Percentiles rank a stretch among this genome's conserved stretches.
phyloP scores from a whole-genome alignment of 2,888 invertebrate genomes.

The Cylloceria caligata region DNA sequence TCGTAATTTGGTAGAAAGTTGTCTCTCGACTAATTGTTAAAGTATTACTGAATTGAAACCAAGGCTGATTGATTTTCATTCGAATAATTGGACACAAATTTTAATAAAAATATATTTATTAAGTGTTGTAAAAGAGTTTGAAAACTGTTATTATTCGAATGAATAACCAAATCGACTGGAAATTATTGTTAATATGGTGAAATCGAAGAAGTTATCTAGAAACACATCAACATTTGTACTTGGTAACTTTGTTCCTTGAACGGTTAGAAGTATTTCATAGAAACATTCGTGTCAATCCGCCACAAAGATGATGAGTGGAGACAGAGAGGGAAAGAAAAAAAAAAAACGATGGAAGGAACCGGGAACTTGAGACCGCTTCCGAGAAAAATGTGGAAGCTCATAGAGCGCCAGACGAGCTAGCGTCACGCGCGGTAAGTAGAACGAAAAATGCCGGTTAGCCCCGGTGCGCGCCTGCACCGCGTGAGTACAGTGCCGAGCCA shows the following conservation, averaged over 20 bases:
- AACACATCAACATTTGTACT: background rate
- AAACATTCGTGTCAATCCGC: slow-evolving; percentile 48
- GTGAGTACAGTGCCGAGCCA: slow-evolving; percentile 9
- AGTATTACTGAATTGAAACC: too few relatives aligned
- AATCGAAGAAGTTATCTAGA: background rate
- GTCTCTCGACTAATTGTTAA: too few relatives aligned
- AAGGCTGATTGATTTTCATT: too few relatives aligned
- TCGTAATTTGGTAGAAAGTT: too few relatives aligned
- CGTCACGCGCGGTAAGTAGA: slow-evolving; percentile 68
- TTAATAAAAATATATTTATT: too few relatives aligned
- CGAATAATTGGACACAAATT: too few relatives aligned
- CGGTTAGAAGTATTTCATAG: slow-evolving; percentile 74
- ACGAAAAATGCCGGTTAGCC: slow-evolving; percentile 65
- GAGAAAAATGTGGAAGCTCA: slow-evolving; percentile 32
- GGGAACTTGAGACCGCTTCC: slow-evolving; percentile 25
- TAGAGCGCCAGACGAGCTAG: slow-evolving; percentile 39
- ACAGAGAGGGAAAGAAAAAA: background rate
- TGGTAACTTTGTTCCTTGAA: background rate
- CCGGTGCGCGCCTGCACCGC: slow-evolving; percentile 37
- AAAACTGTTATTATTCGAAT: too few relatives aligned
- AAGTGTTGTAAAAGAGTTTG: too few relatives aligned
- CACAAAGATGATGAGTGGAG: slow-evolving; percentile 30
- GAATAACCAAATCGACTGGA: too few relatives aligned
- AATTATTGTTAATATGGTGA: too few relatives aligned
- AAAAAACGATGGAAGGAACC: background rate